Base-by-base conservation (phyloP, 2,888 invertebrate species). In the Lagria hirta region DNA sequence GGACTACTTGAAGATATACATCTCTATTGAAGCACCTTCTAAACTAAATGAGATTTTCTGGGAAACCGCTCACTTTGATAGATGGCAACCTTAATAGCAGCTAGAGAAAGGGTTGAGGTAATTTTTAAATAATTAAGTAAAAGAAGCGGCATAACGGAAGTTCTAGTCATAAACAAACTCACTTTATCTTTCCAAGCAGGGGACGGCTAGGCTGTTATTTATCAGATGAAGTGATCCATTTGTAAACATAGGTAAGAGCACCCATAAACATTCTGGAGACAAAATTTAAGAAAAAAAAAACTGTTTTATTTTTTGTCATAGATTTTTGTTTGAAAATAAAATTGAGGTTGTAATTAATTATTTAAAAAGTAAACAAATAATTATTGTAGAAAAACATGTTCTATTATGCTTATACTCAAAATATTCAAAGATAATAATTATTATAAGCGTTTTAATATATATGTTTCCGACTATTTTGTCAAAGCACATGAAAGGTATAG, bases 201-300 rank as follows among this genome's bases (percentile, higher is more conserved):
- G 42, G 42, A 34, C 35, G 35, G 41, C n/a, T n/a, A n/a, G n/a
- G n/a, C n/a, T n/a, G n/a, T 32, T 41, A 41, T 41, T 45, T 45
- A 45, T 45, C 45, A 45, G 34, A 15, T 22, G 29, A 33, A 35
- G 40, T 45, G 48, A 50, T 51, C 52, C 55, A 55, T 55, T 54
- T 54, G 54, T 57, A 54, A 55, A 54, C 55, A 52, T 54, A 52
- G 57, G 57, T 57, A 55, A 57, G 51, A 50, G 48, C 50, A 30
- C 24, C 51, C 51, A 52, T 52, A 55, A 55, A 55, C 52, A 57
- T 54, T 47, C 47, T 43, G 17, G 37, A 37, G 32, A 46, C 27
- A 42, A 29, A 42, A n/a, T n/a, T n/a, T n/a, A n/a, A n/a, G n/a
- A n/a, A n/a, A n/a, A n/a, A n/a, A n/a, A n/a, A n/a, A n/a, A n/a